Conservation (phyloP, 2,797 vertebrate species). For the Phoebastria nigripes region DNA sequence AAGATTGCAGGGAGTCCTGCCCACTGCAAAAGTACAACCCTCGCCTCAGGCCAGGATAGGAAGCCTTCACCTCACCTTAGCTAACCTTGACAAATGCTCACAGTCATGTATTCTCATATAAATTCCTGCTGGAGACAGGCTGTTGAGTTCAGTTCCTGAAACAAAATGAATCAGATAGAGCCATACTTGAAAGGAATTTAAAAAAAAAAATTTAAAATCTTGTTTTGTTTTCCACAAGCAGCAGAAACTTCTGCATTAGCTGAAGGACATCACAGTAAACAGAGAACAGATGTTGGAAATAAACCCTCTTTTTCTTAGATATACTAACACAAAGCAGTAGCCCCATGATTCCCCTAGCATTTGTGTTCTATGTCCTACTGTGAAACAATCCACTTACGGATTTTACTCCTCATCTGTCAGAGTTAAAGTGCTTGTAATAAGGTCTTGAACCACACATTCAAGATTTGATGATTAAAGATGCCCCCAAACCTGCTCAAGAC, state of each 20-base stretch:
- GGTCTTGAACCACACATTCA: not conserved
- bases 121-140: not conserved
- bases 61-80: not conserved
- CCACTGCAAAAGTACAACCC: not conserved
- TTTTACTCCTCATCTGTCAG: not conserved
- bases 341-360: not conserved
- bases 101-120: not conserved
- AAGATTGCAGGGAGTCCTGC: not conserved
- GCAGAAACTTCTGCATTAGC: not conserved
- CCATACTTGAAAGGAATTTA: not conserved
- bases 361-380: not conserved
- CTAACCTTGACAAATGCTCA: not conserved
- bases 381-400: not conserved
- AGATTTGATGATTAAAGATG: not conserved
- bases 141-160: not conserved
- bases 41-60: not conserved
- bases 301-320: not conserved
- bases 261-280: not conserved
- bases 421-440: not conserved
- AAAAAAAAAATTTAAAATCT: not conserved
- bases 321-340: not conserved
- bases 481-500: not conserved
- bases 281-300: not conserved
- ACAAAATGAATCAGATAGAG: not conserved
- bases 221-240: not conserved